phyloP scores from a whole-genome alignment of 2,888 invertebrate species.

The Xestoiulus laeticollis region DNA sequence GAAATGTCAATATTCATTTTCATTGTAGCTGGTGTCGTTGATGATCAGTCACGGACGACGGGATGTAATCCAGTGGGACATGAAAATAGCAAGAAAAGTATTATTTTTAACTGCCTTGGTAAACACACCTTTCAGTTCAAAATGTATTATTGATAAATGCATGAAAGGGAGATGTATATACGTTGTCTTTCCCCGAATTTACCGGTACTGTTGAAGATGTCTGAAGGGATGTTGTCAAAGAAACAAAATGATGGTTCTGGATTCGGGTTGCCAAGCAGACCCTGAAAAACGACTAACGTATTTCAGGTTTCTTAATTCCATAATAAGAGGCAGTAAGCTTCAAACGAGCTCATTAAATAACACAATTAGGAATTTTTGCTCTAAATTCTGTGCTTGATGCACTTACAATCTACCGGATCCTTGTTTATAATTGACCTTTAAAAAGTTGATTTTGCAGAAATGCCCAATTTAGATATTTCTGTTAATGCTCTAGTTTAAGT shows the following conservation, averaged over 20 bases:
- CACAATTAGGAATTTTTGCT: not conserved
- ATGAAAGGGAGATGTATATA: not conserved
- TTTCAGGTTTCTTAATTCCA: not conserved
- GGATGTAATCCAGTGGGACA: not conserved
- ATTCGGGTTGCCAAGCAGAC: not conserved
- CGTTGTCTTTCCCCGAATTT: not conserved
- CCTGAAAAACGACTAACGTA: not conserved
- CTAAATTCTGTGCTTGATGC: not conserved
- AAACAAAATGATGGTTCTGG: conserved; percentile 3
- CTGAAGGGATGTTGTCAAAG: not conserved
- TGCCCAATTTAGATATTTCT: no score
- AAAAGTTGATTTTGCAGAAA: no score
- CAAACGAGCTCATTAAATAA: not conserved
- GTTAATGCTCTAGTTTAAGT: no score
- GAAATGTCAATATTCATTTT: conserved; percentile 22
- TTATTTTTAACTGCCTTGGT: not conserved
- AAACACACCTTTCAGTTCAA: not conserved
- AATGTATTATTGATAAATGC: conserved; percentile 4
- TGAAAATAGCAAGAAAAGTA: not conserved
- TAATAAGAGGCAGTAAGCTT: not conserved
- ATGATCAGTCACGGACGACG: conserved; percentile 9
- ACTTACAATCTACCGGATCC: no score
- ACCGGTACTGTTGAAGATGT: not conserved
- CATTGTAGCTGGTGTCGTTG: not conserved
- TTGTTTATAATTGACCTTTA: no score